Evolutionary conservation across 92 coral and sea anemone genomes (phyloP).

Genomic region (Zoanthus gigantus): DNA sequence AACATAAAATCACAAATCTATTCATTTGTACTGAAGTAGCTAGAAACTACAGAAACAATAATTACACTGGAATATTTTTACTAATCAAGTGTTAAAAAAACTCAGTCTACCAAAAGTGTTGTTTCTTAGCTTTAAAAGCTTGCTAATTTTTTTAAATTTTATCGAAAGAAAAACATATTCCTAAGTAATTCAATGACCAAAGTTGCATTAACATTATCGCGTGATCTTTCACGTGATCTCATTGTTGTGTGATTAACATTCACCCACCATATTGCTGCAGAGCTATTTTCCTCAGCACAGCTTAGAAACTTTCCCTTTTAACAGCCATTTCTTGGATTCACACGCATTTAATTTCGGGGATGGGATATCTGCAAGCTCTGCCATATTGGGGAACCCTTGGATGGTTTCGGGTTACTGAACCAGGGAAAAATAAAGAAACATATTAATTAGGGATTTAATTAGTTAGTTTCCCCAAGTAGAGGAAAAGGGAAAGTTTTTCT

Average conservation of each 20-base stretch:
- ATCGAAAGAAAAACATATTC: neutral
- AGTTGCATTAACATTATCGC: neutral
- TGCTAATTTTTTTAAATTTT: neutral
- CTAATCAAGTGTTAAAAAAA: neutral
- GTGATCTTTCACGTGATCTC: neutral
- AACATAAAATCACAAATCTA: slow-evolving; percentile 11
- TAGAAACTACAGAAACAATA: neutral
- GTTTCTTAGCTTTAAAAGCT: neutral
- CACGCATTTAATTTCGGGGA: slow-evolving; percentile 49
- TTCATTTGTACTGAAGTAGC: neutral
- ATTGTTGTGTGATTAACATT: neutral
- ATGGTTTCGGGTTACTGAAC: slow-evolving; percentile 48
- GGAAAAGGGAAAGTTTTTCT: neutral
- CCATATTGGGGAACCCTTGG: slow-evolving; percentile 51
- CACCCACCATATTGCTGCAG: slow-evolving; percentile 48
- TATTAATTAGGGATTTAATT: neutral
- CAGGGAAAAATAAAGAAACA: slow-evolving; percentile 38
- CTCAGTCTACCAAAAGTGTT: neutral
- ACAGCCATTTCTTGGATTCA: neutral
- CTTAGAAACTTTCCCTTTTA: slow-evolving; percentile 16
- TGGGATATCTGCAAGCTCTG: slow-evolving; percentile 53
- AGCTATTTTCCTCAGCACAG: slow-evolving; percentile 27
- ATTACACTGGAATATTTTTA: neutral
- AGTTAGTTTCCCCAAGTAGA: neutral
- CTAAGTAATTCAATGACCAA: neutral